Percentiles rank a stretch among this genome's conserved stretches.
phyloP scores from a whole-genome alignment of 2,888 invertebrate species.

The Pachliopta kotzebuea region DNA sequence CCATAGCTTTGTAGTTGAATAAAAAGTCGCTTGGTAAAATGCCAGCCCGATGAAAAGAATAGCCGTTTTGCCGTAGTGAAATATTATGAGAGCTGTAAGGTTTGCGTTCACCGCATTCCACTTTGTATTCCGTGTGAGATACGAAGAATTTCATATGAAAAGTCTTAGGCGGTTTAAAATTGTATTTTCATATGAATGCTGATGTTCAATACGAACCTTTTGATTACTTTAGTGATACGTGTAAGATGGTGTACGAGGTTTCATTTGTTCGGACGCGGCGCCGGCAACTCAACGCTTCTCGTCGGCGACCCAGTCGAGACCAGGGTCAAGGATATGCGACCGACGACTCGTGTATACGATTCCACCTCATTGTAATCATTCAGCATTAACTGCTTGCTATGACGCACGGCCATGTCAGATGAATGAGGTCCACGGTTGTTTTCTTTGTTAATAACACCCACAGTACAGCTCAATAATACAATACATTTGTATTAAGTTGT shows the following conservation, averaged over 20 bases:
- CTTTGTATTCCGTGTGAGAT: slow-evolving; percentile 22
- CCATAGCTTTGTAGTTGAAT: slow-evolving; percentile 65
- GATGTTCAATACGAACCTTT: slow-evolving; percentile 8
- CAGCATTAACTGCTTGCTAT: slow-evolving; percentile 7
- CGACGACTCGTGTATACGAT: slow-evolving; percentile 47
- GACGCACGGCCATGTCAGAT: not conserved
- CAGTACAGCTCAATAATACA: not conserved
- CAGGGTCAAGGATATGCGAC: slow-evolving; percentile 60
- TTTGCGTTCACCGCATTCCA: slow-evolving; percentile 42
- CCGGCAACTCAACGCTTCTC: slow-evolving; percentile 51
- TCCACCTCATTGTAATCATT: slow-evolving; percentile 25
- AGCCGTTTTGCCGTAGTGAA: slow-evolving; percentile 53
- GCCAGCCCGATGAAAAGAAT: slow-evolving; percentile 71
- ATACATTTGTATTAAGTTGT: not conserved
- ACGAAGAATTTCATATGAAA: slow-evolving; percentile 8
- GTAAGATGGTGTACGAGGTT: slow-evolving; percentile 5
- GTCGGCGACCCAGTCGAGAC: slow-evolving; percentile 37
- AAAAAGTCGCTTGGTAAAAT: slow-evolving; percentile 73
- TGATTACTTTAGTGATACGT: not conserved
- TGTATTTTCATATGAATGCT: not conserved
- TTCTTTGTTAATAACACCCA: slow-evolving; percentile 3
- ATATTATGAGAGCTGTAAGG: slow-evolving; percentile 56
- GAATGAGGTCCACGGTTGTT: not conserved
- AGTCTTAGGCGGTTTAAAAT: slow-evolving; percentile 5
- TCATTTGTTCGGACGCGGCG: slow-evolving; percentile 45